Evolutionary conservation across 2,113 vertebrate genomes (phyloP).

Genomic region (Poicephalus gulielmi): DNA sequence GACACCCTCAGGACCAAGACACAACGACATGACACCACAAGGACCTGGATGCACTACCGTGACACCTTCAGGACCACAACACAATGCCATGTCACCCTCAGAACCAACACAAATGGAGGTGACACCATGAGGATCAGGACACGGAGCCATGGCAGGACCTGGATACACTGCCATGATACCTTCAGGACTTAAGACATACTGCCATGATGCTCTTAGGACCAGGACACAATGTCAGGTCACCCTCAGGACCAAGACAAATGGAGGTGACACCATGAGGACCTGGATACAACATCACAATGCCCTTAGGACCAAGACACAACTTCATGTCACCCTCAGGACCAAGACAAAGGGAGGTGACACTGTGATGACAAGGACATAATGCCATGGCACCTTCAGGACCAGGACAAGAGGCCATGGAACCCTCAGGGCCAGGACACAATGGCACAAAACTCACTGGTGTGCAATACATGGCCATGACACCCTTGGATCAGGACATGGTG

Average conservation of each 20-base stretch:
- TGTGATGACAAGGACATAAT: background rate
- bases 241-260: background rate
- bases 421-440: background rate
- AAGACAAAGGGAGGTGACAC: background rate
- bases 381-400: background rate
- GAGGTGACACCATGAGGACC: background rate
- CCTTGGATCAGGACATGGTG: background rate
- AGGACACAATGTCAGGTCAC: too few relatives aligned
- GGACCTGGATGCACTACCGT: background rate
- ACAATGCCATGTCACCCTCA: background rate
- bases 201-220: background rate
- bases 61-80: background rate
- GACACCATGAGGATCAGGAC: background rate
- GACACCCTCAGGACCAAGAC: background rate
- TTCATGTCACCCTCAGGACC: background rate
- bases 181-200: background rate
- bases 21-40: too few relatives aligned
- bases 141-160: background rate
- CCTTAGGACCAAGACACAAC: background rate
- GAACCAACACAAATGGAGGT: background rate
- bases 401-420: background rate
- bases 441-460: background rate
- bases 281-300: background rate
- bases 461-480: background rate
- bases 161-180: background rate